These are phyloP conservation scores for Neogobius melanostomus DNA, from an alignment of 2,113 vertebrate genomes.

Conservation along the genomic window DNA sequence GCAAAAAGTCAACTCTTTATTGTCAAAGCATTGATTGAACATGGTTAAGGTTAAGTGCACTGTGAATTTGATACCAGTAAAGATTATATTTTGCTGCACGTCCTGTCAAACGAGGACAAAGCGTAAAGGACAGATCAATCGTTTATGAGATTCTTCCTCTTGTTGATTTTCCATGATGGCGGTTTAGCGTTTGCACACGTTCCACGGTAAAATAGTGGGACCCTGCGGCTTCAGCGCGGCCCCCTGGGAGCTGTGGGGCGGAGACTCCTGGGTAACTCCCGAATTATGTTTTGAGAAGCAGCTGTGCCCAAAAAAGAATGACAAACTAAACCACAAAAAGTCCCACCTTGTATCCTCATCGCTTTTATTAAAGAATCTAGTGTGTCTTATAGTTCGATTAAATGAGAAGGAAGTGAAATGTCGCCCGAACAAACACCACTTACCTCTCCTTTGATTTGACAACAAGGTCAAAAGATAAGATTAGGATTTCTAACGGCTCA, in stretches of 20 bases:
- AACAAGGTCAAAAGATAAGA: background rate
- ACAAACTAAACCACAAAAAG: slow-evolving; percentile 17
- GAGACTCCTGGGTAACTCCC: slow-evolving; percentile 81
- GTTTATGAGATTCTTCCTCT: slow-evolving; percentile 1
- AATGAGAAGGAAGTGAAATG: background rate
- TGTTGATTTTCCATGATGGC: slow-evolving; percentile 49
- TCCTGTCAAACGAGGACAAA: too few species aligned
- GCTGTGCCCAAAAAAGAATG: slow-evolving; percentile 33
- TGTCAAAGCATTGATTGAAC: too few species aligned
- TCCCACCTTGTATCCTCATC: slow-evolving; percentile 59
- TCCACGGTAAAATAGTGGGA: slow-evolving; percentile 76
- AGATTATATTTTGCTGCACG: too few species aligned
- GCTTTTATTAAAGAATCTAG: slow-evolving; percentile 12
- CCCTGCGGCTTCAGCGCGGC: slow-evolving; percentile 78
- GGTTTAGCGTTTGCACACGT: slow-evolving; percentile 71
- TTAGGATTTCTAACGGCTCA: slow-evolving; percentile 1
- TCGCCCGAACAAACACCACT: background rate
- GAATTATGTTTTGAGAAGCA: slow-evolving; percentile 55
- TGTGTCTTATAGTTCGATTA: background rate
- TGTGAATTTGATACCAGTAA: too few species aligned
- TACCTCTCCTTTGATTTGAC: background rate
- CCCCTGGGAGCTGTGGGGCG: slow-evolving; percentile 81
- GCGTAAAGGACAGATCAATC: too few species aligned
- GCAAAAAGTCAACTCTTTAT: too few species aligned
- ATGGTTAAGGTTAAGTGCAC: too few species aligned